These are phyloP conservation scores for Neoarius graeffei DNA, from an alignment of 2,113 vertebrate species.

Conservation along the genomic window DNA sequence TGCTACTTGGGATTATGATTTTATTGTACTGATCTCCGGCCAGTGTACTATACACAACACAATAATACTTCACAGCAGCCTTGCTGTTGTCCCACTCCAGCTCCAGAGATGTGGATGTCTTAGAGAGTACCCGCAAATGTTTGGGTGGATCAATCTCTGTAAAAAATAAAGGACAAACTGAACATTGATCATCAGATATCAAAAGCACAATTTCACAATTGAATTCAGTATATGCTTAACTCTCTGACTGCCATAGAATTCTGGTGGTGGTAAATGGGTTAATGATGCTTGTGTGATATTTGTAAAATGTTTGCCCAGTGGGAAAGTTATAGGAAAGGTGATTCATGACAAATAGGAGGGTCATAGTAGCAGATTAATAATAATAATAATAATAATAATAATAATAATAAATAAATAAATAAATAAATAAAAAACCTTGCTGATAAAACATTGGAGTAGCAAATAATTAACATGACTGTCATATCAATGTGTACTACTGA, in stretches of 20 bases:
- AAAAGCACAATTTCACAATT: background rate
- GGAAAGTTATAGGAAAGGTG: background rate
- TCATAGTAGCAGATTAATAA: background rate
- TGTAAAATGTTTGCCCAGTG: background rate
- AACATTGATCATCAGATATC: constrained; percentile 66
- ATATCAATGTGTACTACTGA: background rate
- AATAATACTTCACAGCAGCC: constrained; percentile 86
- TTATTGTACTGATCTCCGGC: constrained; percentile 94
- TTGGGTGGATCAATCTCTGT: constrained; percentile 96
- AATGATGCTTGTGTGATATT: background rate
- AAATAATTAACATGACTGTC: background rate
- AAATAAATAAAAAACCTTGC: background rate
- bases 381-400: too few relatives aligned
- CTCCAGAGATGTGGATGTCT: constrained; percentile 82
- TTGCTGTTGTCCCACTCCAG: constrained; percentile 98
- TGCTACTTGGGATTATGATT: constrained; percentile 77
- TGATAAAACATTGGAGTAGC: background rate
- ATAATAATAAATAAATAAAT: too few relatives aligned
- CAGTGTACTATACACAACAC: constrained; percentile 93
- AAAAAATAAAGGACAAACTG: constrained; percentile 75
- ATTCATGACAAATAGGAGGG: background rate
- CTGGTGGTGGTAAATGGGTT: too few relatives aligned
- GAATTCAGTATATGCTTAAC: background rate
- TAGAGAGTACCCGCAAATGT: constrained; percentile 84
- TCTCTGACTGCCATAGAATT: too few relatives aligned